Base-by-base conservation (phyloP, 2,113 vertebrate species). In the Bubo blakistoni region DNA sequence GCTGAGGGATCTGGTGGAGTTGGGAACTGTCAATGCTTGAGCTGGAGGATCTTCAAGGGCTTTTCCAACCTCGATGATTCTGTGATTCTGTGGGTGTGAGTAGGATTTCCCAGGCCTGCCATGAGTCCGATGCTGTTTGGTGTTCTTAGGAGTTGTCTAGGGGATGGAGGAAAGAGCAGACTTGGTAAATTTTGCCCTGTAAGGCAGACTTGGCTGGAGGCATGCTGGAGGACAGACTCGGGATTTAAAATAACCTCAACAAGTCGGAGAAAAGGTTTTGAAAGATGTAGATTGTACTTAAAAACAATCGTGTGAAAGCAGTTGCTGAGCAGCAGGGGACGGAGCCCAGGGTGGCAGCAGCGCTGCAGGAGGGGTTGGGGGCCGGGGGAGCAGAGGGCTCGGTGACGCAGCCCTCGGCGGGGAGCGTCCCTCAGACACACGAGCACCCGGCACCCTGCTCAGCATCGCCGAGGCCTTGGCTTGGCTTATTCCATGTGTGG, bases 401-500 rank as follows among this genome's bases (percentile, higher is more conserved):
- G 0, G 44, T 0, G 2, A 10, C 11, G 54, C 72, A 58, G 44
- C 62, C 38, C 36, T 40, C 52, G 4, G 9, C 42, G 51, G 51
- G 13, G 21, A 34, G 65, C 22, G 1, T 34, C 66, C 46, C 81
- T 42, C 8, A 30, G 46, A 13, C 34, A 5, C 0, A 8, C 0
- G 7, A 34, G 24, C 1, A 2, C 29, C 49, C 34, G 6, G 32
- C 38, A 10, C 70, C 32, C 55, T 17, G 21, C 55, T 38, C 9
- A 2, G 38, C 2, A 0, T 44, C 10, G 9, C 16, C 1, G 5
- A 9, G 32, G 44, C 62, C 52, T 42, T 5, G 3, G 44, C 62
- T 44, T 36, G 30, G 6, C 20, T 38, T 15, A 2, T 30, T 21
- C 34, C 34, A 4, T 2, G 8, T 13, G 42, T 3, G 2, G 29